Evolutionary conservation across 1,140 invertebrate species (phyloP).

Genomic region (Drosophila kurseongensis): DNA sequence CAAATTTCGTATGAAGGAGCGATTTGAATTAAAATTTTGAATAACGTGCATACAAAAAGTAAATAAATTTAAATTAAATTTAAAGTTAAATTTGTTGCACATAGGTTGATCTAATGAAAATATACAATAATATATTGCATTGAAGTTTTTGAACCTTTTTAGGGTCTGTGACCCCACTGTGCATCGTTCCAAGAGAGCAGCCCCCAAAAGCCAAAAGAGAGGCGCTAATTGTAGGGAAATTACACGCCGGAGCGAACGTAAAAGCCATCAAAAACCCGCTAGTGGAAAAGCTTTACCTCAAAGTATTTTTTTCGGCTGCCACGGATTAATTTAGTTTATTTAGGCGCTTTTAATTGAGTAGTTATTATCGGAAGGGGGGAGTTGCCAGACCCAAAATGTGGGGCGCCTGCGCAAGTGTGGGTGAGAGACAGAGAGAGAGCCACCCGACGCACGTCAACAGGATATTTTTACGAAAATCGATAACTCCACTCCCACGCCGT

Average conservation of each 20-base stretch:
- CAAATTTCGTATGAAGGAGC: no score
- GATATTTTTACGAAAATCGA: conserved; percentile 43
- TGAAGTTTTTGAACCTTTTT: not conserved
- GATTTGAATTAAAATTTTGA: no score
- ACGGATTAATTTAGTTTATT: conserved; percentile 26
- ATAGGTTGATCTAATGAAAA: not conserved
- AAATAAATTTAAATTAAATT: no score
- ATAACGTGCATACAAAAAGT: no score
- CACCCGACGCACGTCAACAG: conserved; percentile 23
- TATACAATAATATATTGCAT: not conserved
- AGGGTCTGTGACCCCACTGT: conserved; percentile 6
- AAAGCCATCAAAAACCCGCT: conserved; percentile 7
- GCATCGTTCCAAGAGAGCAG: conserved; percentile 13
- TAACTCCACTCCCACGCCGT: conserved; percentile 24
- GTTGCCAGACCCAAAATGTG: conserved; percentile 42
- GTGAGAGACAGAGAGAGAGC: not conserved
- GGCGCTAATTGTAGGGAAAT: conserved; percentile 80
- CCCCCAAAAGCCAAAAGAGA: conserved; percentile 19
- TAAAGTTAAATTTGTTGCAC: no score
- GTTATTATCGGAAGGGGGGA: conserved; percentile 3
- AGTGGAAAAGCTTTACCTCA: conserved; percentile 20
- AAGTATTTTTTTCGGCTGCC: conserved; percentile 22
- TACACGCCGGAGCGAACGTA: conserved; percentile 54
- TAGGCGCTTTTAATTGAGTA: conserved; percentile 22
- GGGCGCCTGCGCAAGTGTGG: conserved; percentile 34